phyloP scores from a whole-genome alignment of 2,888 invertebrate species.

The Atrina japonica region DNA sequence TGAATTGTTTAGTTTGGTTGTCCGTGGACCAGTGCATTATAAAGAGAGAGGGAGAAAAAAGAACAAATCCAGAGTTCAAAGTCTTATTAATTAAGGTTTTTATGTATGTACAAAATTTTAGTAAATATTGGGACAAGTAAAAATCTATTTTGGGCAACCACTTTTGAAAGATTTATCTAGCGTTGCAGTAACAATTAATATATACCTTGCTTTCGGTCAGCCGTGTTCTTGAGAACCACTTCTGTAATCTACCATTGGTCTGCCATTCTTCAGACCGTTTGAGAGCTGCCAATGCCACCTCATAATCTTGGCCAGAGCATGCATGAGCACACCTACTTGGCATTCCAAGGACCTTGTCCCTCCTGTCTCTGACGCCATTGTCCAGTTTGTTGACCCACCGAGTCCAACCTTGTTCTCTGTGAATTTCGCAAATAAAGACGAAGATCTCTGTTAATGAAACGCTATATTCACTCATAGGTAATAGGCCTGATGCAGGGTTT shows the following conservation, averaged over 20 bases:
- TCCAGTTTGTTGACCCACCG: constrained; percentile 34
- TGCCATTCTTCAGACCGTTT: neutral
- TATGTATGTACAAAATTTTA: too few relatives aligned
- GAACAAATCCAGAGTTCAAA: too few relatives aligned
- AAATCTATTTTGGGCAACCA: too few relatives aligned
- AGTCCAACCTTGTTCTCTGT: constrained; percentile 43
- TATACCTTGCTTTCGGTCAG: constrained; percentile 16
- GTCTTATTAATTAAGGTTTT: too few relatives aligned
- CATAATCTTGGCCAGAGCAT: neutral
- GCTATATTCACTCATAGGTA: too few relatives aligned
- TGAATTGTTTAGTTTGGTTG: too few relatives aligned
- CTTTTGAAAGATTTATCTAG: too few relatives aligned
- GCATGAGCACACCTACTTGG: constrained; percentile 5
- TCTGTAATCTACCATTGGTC: constrained; percentile 1
- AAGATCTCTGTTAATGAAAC: constrained; percentile 13
- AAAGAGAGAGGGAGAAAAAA: too few relatives aligned
- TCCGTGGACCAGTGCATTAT: too few relatives aligned
- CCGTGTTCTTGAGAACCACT: constrained; percentile 26
- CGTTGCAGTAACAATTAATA: too few relatives aligned
- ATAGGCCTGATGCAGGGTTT: too few relatives aligned
- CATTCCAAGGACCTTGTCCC: constrained; percentile 11
- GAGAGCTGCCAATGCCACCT: neutral
- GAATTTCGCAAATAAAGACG: constrained; percentile 34
- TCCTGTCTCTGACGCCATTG: constrained; percentile 19
- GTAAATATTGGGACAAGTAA: too few relatives aligned